Percentiles rank a stretch among this genome's conserved stretches.
Conservation (phyloP, 2,113 vertebrate species). For the Hiodon tergisus region DNA sequence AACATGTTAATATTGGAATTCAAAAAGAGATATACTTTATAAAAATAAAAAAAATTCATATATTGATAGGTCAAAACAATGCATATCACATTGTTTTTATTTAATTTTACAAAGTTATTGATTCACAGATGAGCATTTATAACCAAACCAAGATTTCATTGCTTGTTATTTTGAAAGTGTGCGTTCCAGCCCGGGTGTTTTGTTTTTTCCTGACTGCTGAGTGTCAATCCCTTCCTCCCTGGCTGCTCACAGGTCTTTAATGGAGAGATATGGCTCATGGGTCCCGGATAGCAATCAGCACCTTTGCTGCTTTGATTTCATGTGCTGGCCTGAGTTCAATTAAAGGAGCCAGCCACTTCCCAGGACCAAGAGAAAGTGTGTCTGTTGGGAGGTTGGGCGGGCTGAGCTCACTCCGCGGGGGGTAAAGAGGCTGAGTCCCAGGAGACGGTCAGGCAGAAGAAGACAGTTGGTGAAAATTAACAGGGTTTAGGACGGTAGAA, state of each 20-base stretch:
- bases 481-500: neutral
- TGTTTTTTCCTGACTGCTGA: neutral
- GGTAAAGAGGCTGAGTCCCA: neutral
- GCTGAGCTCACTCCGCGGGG: too few relatives aligned
- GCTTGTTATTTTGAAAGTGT: slow-evolving; percentile 17
- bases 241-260: slow-evolving; percentile 22
- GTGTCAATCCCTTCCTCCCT: slow-evolving; percentile 1
- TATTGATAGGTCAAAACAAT: neutral
- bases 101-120: too few relatives aligned
- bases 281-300: slow-evolving; percentile 51
- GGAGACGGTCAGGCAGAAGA: neutral
- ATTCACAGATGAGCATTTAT: too few relatives aligned
- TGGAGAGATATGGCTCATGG: slow-evolving; percentile 34
- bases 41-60: neutral
- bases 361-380: too few relatives aligned
- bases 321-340: slow-evolving; percentile 55
- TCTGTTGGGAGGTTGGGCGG: too few relatives aligned
- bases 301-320: slow-evolving; percentile 19
- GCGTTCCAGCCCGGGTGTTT: slow-evolving; percentile 9
- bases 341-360: slow-evolving; percentile 57
- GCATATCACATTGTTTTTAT: neutral
- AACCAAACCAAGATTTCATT: neutral
- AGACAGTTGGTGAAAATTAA: neutral
- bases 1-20: too few relatives aligned
- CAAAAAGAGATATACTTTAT: neutral